Evolutionary conservation across 2,888 invertebrate genomes (phyloP).

Genomic region (Metalampra italica): DNA sequence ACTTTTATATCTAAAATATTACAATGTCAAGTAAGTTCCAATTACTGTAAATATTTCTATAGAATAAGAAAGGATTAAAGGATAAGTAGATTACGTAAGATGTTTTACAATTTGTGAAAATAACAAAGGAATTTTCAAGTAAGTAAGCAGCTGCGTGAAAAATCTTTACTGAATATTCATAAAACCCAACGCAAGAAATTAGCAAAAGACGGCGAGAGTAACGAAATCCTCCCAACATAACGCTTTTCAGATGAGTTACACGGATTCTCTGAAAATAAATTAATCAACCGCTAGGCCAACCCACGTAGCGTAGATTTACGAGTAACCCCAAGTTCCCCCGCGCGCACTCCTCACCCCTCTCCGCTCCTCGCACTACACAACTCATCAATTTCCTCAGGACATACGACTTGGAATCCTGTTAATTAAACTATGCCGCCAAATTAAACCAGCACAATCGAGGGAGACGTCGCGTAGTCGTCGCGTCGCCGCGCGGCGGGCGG

Average conservation of each 20-base stretch:
- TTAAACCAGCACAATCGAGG: constrained; percentile 43
- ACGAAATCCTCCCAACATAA: constrained; percentile 35
- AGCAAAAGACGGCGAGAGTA: constrained; percentile 28
- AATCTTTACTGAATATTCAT: constrained; percentile 8
- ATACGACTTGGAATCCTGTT: constrained; percentile 62
- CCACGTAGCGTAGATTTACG: constrained; percentile 64
- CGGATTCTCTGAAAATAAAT: constrained; percentile 58
- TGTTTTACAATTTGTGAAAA: not conserved
- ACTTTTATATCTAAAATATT: too few relatives aligned
- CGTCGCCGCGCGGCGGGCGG: too few relatives aligned
- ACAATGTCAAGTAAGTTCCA: too few relatives aligned
- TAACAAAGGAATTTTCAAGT: not conserved
- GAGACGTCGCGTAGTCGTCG: constrained; percentile 8
- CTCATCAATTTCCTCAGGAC: constrained; percentile 71
- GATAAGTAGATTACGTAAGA: not conserved
- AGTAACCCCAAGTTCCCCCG: constrained; percentile 33
- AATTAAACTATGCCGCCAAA: constrained; percentile 70
- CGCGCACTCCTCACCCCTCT: constrained; percentile 10
- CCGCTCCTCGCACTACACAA: constrained; percentile 45
- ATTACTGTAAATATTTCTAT: too few relatives aligned
- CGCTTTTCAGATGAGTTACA: constrained; percentile 52
- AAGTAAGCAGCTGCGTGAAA: not conserved
- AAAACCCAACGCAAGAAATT: constrained; percentile 22
- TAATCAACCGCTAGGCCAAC: constrained; percentile 55
- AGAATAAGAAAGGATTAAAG: not conserved